A percentile compares a stretch with the other conserved stretches of the same genome.
Conservation (phyloP, 2,888 invertebrate genomes). For the Drosophila paracracens region DNA sequence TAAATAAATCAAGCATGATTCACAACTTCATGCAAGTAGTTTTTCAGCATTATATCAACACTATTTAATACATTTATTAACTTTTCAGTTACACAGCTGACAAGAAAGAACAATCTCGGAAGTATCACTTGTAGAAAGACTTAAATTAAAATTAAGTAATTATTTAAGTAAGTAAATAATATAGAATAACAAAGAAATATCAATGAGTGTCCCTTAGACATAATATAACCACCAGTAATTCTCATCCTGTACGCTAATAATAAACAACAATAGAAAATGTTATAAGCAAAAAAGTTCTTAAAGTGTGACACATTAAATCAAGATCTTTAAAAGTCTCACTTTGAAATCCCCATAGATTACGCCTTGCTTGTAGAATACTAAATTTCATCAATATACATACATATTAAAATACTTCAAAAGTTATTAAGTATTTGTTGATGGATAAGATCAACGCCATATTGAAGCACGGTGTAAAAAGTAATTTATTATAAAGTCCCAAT, state of each 20-base stretch:
- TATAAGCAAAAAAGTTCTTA: not conserved
- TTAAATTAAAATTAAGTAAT: not conserved
- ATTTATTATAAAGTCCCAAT: not conserved
- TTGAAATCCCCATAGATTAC: not conserved
- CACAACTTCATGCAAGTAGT: not conserved
- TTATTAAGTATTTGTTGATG: not conserved
- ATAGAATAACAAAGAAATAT: not conserved
- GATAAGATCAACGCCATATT: not conserved
- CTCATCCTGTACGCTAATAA: not conserved
- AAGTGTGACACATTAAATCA: not conserved
- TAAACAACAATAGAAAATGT: not conserved
- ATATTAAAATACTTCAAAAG: not conserved
- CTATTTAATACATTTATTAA: not conserved
- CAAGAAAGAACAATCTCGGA: not conserved
- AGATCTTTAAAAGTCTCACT: too few species aligned
- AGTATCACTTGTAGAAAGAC: not conserved
- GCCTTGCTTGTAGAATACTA: not conserved
- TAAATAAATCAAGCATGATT: not conserved
- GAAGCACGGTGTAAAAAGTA: not conserved
- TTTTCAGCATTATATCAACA: not conserved
- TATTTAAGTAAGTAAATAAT: not conserved
- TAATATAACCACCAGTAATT: not conserved
- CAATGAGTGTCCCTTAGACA: not conserved
- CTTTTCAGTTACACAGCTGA: too few species aligned
- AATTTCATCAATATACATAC: not conserved